A percentile compares a stretch with the other conserved stretches of the same genome.
Conservation (phyloP, 1,140 invertebrate species). For the Scaptodrosophila lebanonensis region DNA sequence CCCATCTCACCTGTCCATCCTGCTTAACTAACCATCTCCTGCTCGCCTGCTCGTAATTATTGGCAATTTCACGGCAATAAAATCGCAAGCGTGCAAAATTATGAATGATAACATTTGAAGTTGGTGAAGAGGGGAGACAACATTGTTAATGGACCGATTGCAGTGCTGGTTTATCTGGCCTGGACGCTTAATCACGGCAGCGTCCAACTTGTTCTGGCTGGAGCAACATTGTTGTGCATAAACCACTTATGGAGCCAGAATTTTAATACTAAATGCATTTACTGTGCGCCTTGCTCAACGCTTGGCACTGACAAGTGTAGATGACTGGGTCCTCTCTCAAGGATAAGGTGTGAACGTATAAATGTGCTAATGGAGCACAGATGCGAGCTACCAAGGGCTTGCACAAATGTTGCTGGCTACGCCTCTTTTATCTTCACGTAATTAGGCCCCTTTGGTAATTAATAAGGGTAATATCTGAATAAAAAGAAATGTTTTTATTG, state of each 20-base stretch:
- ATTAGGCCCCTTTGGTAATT: slow-evolving; percentile 57
- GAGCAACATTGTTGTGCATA: slow-evolving; percentile 36
- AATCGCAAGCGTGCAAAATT: slow-evolving; percentile 72
- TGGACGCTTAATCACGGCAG: slow-evolving; percentile 25
- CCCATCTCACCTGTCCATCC: neutral
- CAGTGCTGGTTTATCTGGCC: slow-evolving; percentile 9
- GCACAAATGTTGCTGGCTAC: neutral
- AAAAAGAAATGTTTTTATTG: too few relatives aligned
- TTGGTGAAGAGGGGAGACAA: slow-evolving; percentile 8
- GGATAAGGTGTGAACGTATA: slow-evolving; percentile 64
- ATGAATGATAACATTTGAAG: slow-evolving; percentile 55
- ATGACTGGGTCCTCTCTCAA: neutral
- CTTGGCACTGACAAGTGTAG: too few relatives aligned
- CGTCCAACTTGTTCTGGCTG: slow-evolving; percentile 2
- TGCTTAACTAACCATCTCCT: too few relatives aligned
- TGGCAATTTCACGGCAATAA: slow-evolving; percentile 74
- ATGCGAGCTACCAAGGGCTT: slow-evolving; percentile 17
- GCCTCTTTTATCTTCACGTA: slow-evolving; percentile 16
- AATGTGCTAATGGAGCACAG: slow-evolving; percentile 59
- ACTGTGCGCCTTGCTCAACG: slow-evolving; percentile 6
- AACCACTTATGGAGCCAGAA: slow-evolving; percentile 54
- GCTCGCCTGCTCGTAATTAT: slow-evolving; percentile 58
- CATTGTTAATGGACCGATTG: slow-evolving; percentile 5
- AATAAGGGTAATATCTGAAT: slow-evolving; percentile 54
- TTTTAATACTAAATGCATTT: slow-evolving; percentile 61